Conservation (phyloP, 2,797 vertebrate genomes). For the Sarcophilus harrisii region DNA sequence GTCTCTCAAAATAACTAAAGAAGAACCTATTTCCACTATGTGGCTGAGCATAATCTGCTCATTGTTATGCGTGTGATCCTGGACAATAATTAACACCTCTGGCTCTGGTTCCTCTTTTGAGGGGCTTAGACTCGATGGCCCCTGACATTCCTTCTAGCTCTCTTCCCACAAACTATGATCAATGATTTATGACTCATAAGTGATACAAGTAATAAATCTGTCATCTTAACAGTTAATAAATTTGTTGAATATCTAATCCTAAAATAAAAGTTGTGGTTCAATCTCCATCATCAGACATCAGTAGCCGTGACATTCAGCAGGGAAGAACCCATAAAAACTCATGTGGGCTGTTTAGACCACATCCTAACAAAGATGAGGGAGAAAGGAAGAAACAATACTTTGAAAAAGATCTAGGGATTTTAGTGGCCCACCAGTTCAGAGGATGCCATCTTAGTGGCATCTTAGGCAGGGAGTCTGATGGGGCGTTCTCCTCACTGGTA, state of each 20-base stretch:
- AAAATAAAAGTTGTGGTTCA: neutral
- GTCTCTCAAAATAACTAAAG: neutral
- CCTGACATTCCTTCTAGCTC: neutral
- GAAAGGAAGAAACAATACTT: neutral
- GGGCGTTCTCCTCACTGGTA: neutral
- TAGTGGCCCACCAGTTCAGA: neutral
- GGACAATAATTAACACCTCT: neutral
- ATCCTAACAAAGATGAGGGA: fast-evolving
- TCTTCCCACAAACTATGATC: neutral
- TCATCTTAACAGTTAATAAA: neutral
- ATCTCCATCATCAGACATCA: neutral
- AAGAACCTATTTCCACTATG: neutral
- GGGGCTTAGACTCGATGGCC: neutral
- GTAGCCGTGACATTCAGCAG: neutral
- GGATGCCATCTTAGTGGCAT: neutral
- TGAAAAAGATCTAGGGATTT: neutral
- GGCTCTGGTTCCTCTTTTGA: neutral
- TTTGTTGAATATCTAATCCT: neutral
- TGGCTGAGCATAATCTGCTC: neutral
- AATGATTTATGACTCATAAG: neutral
- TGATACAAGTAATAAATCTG: neutral
- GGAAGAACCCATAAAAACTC: neutral
- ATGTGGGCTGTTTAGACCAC: neutral
- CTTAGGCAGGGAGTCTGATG: neutral
- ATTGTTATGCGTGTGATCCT: neutral